Percentiles rank a stretch among this genome's conserved stretches.
These are phyloP conservation scores for Ditula angustiorana DNA, from an alignment of 2,888 invertebrate genomes.

Conservation along the genomic window DNA sequence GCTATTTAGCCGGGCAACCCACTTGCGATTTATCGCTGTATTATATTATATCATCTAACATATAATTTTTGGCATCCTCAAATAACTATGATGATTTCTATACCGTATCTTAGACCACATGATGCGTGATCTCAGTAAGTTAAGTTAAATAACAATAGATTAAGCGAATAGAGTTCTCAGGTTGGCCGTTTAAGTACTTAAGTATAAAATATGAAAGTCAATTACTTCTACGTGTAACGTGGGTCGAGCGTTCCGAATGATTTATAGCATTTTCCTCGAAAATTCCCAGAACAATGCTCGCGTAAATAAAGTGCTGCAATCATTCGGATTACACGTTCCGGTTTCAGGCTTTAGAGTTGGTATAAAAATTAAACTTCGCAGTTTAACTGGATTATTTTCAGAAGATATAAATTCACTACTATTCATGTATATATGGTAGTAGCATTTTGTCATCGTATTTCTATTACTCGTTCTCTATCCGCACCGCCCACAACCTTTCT, in stretches of 20 bases:
- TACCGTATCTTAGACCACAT: too few species aligned
- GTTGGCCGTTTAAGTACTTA: conserved; percentile 13
- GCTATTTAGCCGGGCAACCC: too few species aligned
- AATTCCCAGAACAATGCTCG: conserved; percentile 27
- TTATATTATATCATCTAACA: too few species aligned
- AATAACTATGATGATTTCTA: too few species aligned
- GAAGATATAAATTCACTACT: not conserved
- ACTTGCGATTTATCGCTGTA: too few species aligned
- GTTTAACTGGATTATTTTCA: not conserved
- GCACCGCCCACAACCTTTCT: too few species aligned
- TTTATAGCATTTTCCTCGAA: conserved; percentile 46
- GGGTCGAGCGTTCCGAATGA: conserved; percentile 46
- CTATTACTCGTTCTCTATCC: too few species aligned
- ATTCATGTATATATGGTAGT: too few species aligned
- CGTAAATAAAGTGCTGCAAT: conserved; percentile 34
- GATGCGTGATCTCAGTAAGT: too few species aligned
- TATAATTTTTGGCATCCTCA: too few species aligned
- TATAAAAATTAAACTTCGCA: conserved; percentile 18
- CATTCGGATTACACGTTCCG: conserved; percentile 29
- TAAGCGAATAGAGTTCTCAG: not conserved
- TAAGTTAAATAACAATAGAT: too few species aligned
- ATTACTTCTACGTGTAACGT: conserved; percentile 14
- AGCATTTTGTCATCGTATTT: too few species aligned
- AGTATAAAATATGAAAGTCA: conserved; percentile 34
- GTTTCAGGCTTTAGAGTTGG: conserved; percentile 25